phyloP scores from a whole-genome alignment of 2,888 invertebrate genomes.

The Epinotia ramella region DNA sequence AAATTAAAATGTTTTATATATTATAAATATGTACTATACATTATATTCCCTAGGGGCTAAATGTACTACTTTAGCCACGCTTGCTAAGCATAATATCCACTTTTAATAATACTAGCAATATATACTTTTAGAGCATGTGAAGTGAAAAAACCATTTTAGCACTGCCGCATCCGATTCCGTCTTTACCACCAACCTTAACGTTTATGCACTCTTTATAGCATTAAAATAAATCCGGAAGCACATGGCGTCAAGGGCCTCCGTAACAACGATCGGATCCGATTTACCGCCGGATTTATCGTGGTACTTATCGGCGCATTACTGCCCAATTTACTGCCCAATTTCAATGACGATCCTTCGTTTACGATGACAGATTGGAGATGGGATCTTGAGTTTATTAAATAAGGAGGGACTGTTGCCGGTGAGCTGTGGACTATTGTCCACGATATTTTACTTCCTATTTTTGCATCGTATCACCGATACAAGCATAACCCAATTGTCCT shows the following conservation, averaged over 20 bases:
- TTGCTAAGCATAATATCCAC: too few species aligned
- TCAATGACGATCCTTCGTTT: slow-evolving; percentile 31
- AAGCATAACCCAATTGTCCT: too few species aligned
- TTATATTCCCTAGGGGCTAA: too few species aligned
- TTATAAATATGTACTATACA: too few species aligned
- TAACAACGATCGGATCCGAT: slow-evolving; percentile 12
- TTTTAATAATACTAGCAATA: too few species aligned
- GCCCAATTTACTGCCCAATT: slow-evolving; percentile 38
- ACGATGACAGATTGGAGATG: slow-evolving; percentile 4
- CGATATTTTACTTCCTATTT: too few species aligned
- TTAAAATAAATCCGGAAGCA: neutral
- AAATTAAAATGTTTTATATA: too few species aligned
- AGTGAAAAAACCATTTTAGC: neutral
- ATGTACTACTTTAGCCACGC: too few species aligned
- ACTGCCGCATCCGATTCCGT: neutral
- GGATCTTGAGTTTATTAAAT: neutral
- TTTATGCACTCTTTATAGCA: neutral
- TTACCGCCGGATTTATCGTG: slow-evolving; percentile 25
- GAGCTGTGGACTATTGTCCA: too few species aligned
- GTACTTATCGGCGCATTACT: slow-evolving; percentile 19
- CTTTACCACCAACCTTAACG: neutral
- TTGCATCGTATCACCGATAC: too few species aligned
- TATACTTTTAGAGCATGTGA: too few species aligned
- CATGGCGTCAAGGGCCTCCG: neutral
- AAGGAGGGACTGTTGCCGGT: neutral